Evolutionary conservation across 1,140 invertebrate species (phyloP).

Genomic region (Eumaeus atala): DNA sequence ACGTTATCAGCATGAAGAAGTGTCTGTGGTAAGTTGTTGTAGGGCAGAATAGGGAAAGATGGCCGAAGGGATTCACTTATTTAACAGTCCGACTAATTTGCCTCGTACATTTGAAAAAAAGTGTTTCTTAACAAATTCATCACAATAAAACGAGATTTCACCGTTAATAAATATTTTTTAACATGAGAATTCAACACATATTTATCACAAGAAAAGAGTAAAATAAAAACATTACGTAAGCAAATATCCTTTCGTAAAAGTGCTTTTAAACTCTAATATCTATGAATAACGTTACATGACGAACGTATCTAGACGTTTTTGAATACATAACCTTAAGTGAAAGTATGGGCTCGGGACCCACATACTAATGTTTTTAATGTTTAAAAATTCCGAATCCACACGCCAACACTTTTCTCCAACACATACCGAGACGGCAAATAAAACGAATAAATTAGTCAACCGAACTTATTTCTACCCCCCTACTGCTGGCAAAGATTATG

Average conservation of each 20-base stretch:
- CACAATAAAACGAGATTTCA: no score
- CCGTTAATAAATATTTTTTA: no score
- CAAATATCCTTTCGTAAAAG: slow-evolving; percentile 19
- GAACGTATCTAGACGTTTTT: slow-evolving; percentile 59
- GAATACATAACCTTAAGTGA: slow-evolving; percentile 70
- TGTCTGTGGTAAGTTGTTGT: no score
- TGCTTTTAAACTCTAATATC: slow-evolving; percentile 33
- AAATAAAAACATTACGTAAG: neutral
- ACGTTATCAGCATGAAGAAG: no score
- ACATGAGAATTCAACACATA: no score
- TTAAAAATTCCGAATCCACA: slow-evolving; percentile 64
- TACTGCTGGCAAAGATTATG: slow-evolving; percentile 41
- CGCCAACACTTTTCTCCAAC: slow-evolving; percentile 60
- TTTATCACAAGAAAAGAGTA: neutral
- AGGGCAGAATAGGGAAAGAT: no score
- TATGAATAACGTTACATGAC: slow-evolving; percentile 57
- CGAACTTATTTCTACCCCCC: slow-evolving; percentile 52
- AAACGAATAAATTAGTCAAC: slow-evolving; percentile 65
- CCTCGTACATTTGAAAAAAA: no score
- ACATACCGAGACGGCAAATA: slow-evolving; percentile 56
- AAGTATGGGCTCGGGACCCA: slow-evolving; percentile 57
- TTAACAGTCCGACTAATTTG: no score
- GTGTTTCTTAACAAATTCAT: no score
- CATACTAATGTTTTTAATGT: slow-evolving; percentile 70
- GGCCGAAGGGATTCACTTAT: no score